Conservation (phyloP, 2,888 invertebrate species). For the Ptychoptera albimana region DNA sequence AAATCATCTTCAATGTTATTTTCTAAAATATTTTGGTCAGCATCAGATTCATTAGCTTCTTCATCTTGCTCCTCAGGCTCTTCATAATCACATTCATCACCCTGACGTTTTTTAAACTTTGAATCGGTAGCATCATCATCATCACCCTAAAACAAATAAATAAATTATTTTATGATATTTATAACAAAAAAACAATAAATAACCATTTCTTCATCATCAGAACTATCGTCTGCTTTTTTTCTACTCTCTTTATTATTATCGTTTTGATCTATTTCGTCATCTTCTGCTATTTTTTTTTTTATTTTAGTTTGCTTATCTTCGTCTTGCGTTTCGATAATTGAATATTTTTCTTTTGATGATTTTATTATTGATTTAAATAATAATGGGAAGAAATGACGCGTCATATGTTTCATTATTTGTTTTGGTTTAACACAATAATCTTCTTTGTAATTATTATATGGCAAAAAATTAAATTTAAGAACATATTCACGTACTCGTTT, state of each 20-base stretch:
- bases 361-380: constrained; percentile 47
- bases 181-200: not conserved
- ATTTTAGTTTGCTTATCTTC: constrained; percentile 23
- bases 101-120: constrained; percentile 37
- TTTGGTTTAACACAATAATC: constrained; percentile 55
- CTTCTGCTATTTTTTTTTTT: constrained; percentile 19
- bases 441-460: constrained; percentile 53
- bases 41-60: constrained; percentile 23
- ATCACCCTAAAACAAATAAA: constrained; percentile 14
- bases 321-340: constrained; percentile 27
- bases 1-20: constrained; percentile 9
- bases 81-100: constrained; percentile 50
- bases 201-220: constrained; percentile 18
- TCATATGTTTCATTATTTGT: constrained; percentile 56
- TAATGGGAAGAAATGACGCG: constrained; percentile 48
- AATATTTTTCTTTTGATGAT: constrained; percentile 35
- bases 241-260: constrained; percentile 31
- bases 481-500: constrained; percentile 44
- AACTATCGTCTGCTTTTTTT: constrained; percentile 30
- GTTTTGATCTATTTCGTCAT: constrained; percentile 22
- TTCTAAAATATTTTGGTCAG: constrained; percentile 3
- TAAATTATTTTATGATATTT: not conserved
- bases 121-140: constrained; percentile 28
- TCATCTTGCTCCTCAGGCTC: constrained; percentile 45
- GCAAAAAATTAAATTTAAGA: constrained; percentile 57